Evolutionary conservation across 1,140 invertebrate genomes (phyloP).

Genomic region (Leptinotarsa lineolata): DNA sequence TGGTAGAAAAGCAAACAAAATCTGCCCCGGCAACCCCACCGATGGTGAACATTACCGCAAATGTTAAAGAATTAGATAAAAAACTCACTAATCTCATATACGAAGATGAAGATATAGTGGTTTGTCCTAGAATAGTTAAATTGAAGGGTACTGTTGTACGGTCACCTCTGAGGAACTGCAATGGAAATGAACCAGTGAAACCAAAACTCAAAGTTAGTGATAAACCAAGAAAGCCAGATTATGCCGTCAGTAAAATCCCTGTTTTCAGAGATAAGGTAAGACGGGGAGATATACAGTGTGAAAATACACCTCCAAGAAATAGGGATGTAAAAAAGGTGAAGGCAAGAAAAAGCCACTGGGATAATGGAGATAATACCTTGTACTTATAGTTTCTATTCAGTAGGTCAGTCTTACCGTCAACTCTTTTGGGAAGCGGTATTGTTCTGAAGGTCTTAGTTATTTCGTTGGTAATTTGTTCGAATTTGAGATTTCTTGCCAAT

Average conservation of each 20-base stretch:
- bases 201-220: slow-evolving; percentile 50
- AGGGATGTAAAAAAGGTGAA: slow-evolving; percentile 31
- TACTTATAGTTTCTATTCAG: slow-evolving; percentile 24
- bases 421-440: background rate
- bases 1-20: slow-evolving; percentile 31
- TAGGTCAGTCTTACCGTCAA: too few relatives aligned
- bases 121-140: slow-evolving; percentile 36
- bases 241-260: slow-evolving; percentile 47
- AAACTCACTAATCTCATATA: slow-evolving; percentile 52
- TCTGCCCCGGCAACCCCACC: slow-evolving; percentile 33
- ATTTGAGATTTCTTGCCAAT: background rate
- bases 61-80: slow-evolving; percentile 47
- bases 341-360: slow-evolving; percentile 45
- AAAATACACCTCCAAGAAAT: slow-evolving; percentile 50
- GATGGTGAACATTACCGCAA: slow-evolving; percentile 35
- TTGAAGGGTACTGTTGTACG: slow-evolving; percentile 30
- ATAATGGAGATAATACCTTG: slow-evolving; percentile 45
- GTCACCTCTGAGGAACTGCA: slow-evolving; percentile 44
- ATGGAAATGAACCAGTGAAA: slow-evolving; percentile 35
- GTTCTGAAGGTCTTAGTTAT: slow-evolving; percentile 2
- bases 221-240: slow-evolving; percentile 46
- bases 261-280: slow-evolving; percentile 47
- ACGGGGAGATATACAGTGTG: slow-evolving; percentile 46
- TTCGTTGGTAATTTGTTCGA: background rate
- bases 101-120: slow-evolving; percentile 45